These are phyloP conservation scores for Cotesia vestalis DNA, from an alignment of 1,140 invertebrate species.

Conservation along the genomic window DNA sequence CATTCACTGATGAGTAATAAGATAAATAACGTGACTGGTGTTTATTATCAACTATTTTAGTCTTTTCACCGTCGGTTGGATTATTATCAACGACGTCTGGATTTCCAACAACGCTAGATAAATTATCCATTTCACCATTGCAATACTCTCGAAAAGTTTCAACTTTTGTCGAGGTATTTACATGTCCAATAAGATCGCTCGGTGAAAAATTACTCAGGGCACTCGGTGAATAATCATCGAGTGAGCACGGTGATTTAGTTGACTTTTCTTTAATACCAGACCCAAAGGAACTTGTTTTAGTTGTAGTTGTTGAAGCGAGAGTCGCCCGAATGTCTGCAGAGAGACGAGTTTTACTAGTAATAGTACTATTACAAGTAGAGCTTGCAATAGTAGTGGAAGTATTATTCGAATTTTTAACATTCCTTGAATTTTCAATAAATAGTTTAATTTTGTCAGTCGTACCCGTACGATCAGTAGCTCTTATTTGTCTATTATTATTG, in stretches of 20 bases:
- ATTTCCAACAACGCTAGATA: constrained; percentile 1
- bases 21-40: constrained; percentile 5
- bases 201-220: not conserved
- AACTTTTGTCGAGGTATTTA: constrained; percentile 2
- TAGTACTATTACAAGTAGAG: not conserved
- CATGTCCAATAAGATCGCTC: constrained; percentile 14
- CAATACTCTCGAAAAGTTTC: constrained; percentile 21
- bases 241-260: not conserved
- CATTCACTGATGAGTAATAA: constrained; percentile 33
- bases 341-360: not conserved
- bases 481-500: constrained; percentile 1
- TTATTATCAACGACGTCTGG: constrained; percentile 18
- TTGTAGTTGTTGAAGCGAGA: too few species aligned
- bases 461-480: constrained; percentile 3
- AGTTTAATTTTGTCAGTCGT: constrained; percentile 7
- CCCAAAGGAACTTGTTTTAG: too few species aligned
- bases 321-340: too few species aligned
- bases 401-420: not conserved
- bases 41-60: not conserved
- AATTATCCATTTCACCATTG: constrained; percentile 20
- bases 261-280: not conserved
- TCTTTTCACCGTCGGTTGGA: not conserved
- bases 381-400: not conserved
- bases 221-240: not conserved
- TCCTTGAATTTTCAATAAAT: not conserved